A percentile compares a stretch with the other conserved stretches of the same genome.
phyloP scores from a whole-genome alignment of 2,888 invertebrate species.

The Tetheella fluctuosa region DNA sequence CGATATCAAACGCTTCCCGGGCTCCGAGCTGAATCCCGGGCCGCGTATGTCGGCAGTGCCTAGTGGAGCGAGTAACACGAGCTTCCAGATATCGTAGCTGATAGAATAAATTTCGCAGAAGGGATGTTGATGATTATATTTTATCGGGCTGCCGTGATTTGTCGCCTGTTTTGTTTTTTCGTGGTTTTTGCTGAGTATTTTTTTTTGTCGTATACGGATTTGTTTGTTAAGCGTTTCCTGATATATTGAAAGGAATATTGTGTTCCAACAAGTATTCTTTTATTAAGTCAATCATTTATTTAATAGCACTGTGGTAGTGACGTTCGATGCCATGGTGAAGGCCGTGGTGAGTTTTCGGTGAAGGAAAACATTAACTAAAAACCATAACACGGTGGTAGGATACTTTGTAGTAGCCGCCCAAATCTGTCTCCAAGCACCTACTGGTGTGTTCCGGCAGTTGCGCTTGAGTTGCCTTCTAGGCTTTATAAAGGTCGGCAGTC shows the following conservation, averaged over 20 bases:
- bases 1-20: slow-evolving; percentile 22
- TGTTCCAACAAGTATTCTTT: too few species aligned
- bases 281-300: too few species aligned
- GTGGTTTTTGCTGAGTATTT: slow-evolving; percentile 12
- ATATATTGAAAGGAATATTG: background rate
- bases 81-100: slow-evolving; percentile 34
- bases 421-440: too few species aligned
- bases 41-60: slow-evolving; percentile 28
- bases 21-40: slow-evolving; percentile 31
- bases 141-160: slow-evolving; percentile 19
- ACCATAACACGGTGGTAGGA: too few species aligned
- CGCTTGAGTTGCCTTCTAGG: too few species aligned
- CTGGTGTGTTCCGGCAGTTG: too few species aligned
- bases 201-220: background rate
- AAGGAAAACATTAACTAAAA: too few species aligned
- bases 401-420: too few species aligned
- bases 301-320: too few species aligned
- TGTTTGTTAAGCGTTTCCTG: slow-evolving; percentile 2
- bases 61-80: slow-evolving; percentile 47
- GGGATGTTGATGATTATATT: slow-evolving; percentile 33
- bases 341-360: too few species aligned
- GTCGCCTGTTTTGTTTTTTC: slow-evolving; percentile 24
- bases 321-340: too few species aligned
- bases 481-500: too few species aligned
- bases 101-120: slow-evolving; percentile 54